Evolutionary conservation across 2,888 invertebrate genomes (phyloP), one percentile per base, ranked within the genome.

Genomic region (Bellardia bayeri): DNA sequence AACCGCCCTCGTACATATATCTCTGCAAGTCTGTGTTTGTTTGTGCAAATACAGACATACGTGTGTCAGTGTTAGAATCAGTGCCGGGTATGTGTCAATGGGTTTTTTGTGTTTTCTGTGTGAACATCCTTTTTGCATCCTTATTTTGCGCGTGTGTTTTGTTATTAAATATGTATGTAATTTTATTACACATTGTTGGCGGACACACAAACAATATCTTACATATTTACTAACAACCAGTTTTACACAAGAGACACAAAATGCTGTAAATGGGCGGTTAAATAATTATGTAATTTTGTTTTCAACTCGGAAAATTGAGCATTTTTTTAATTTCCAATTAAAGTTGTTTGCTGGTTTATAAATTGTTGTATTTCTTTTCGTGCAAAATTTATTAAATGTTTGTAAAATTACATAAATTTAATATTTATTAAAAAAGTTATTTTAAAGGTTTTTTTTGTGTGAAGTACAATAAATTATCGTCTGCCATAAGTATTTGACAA

Each of bases 111-210:
- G 13, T 37, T 4, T 69, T 45, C 5, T 42, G 11, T 51, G 16
- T 9, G n/a, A 33, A 63, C 14, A 3, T 16, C 37, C 33, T n/a
- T 5, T n/a, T 16, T 64, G 14, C 49, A 23, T 54, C 13, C 42
- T 13, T 45, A 23, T n/a, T 64, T 33, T 16, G 8, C 30, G 7
- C 33, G 9, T 45, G 23, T 23, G 1, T 56, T 54, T 63, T 23
- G 13, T 54, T 54, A 40, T 40, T 14, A 81, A 74, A 56, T 13
- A 45, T 37, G 64, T 13, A 45, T 37, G 64, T 37, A 42, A 56
- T 45, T 56, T 81, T 42, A 33, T 72, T 42, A 72, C 64, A 72
- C 37, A 64, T 63, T 64, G 40, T 64, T 72, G 72, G 81, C 81
- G 42, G 37, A 42, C 30, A 42, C 45, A 54, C 64, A 81, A 81